phyloP scores from a whole-genome alignment of 2,113 vertebrate species.

The Catharus bicknelli region DNA sequence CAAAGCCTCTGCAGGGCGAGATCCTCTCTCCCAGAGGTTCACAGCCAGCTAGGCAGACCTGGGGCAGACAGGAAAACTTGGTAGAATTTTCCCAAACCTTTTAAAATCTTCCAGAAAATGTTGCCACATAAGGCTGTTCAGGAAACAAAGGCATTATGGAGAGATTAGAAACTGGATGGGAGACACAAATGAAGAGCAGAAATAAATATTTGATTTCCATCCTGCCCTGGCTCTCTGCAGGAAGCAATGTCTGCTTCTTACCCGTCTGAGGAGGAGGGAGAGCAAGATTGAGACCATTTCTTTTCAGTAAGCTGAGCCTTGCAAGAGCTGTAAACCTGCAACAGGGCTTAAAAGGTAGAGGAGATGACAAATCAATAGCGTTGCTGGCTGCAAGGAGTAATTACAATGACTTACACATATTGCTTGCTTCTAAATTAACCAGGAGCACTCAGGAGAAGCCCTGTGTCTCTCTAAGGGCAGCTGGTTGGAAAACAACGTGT shows the following conservation, averaged over 20 bases:
- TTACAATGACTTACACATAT: constrained; percentile 4
- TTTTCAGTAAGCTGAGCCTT: background rate
- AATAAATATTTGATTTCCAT: constrained; percentile 64
- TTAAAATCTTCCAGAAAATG: background rate
- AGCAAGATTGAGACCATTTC: background rate
- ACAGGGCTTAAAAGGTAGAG: constrained; percentile 6
- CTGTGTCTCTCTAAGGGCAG: background rate
- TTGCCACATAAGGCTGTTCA: background rate
- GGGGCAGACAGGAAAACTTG: background rate
- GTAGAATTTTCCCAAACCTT: background rate
- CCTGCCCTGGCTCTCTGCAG: background rate
- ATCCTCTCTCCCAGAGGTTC: background rate
- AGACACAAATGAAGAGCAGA: constrained; percentile 18
- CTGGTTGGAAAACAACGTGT: background rate
- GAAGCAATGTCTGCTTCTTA: background rate
- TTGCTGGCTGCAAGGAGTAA: constrained; percentile 23
- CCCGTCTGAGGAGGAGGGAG: background rate
- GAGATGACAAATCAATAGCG: background rate
- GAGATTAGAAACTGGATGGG: background rate
- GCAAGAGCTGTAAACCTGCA: background rate
- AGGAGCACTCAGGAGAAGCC: background rate
- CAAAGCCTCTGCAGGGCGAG: background rate
- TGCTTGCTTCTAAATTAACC: constrained; percentile 39
- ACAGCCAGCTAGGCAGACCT: background rate
- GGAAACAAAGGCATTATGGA: background rate